Conservation (phyloP, 2,113 vertebrate species). For the Typhlomys cinereus region DNA sequence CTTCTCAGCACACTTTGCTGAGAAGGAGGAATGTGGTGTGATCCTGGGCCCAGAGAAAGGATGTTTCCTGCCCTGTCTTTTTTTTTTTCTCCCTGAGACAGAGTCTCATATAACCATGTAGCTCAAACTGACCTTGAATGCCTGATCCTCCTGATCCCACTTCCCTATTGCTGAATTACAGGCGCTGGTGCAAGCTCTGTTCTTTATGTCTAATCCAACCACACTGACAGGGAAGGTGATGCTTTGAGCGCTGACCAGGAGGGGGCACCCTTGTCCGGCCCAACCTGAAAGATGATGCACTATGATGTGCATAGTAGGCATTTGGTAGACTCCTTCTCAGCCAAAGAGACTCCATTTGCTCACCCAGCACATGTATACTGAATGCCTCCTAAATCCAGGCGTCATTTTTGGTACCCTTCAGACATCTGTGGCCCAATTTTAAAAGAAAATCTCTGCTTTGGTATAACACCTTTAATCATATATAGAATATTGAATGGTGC, state of each 20-base stretch:
- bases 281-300: not conserved
- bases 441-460: not conserved
- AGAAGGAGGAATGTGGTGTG: not conserved
- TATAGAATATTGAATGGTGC: not conserved
- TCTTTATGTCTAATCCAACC: too few species aligned
- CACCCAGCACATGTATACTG: not conserved
- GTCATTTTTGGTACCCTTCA: not conserved
- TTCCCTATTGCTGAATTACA: too few species aligned
- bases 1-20: not conserved
- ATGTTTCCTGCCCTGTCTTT: too few species aligned
- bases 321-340: not conserved
- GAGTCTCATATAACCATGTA: too few species aligned
- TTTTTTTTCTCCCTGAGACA: too few species aligned
- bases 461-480: not conserved
- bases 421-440: not conserved
- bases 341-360: not conserved
- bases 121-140: too few species aligned
- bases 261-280: not conserved
- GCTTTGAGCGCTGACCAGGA: not conserved
- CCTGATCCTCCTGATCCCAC: too few species aligned
- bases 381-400: not conserved
- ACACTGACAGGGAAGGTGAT: rapidly evolving
- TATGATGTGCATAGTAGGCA: not conserved
- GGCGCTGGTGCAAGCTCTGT: too few species aligned
- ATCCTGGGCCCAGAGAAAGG: not conserved